A percentile compares a stretch with the other conserved stretches of the same genome.
phyloP scores from a whole-genome alignment of 2,113 vertebrate genomes.

The Ctenomys sociabilis region DNA sequence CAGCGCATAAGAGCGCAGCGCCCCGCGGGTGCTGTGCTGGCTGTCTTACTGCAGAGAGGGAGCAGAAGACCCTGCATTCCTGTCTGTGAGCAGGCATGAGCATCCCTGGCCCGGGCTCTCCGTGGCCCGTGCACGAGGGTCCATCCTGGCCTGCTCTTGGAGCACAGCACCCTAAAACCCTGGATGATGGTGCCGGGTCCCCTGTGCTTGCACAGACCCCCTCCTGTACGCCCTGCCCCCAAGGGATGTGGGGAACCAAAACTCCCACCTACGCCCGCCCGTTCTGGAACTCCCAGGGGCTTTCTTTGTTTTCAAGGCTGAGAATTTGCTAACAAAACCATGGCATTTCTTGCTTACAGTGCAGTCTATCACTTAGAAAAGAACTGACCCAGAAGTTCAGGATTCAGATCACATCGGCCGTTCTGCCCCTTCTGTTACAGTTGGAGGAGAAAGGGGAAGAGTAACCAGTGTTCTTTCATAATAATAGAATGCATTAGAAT shows the following conservation, averaged over 20 bases:
- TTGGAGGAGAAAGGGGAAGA: not conserved
- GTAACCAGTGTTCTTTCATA: not conserved
- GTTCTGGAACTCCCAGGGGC: not conserved
- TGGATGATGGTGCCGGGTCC: not conserved
- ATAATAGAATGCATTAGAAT: not conserved
- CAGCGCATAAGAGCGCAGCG: not conserved
- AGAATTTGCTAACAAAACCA: not conserved
- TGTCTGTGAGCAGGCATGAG: not conserved
- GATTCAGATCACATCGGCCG: not conserved
- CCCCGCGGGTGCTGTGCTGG: not conserved
- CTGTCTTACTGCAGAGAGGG: not conserved
- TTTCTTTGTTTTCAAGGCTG: not conserved
- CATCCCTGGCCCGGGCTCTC: accelerated
- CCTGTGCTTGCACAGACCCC: not conserved
- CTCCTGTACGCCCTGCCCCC: not conserved
- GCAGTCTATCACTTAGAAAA: not conserved
- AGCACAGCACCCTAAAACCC: not conserved
- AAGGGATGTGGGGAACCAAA: not conserved
- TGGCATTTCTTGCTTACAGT: not conserved
- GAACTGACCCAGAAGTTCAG: not conserved
- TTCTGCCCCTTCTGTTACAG: not conserved
- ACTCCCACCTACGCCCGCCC: not conserved
- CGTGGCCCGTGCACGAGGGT: not conserved
- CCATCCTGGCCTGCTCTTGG: not conserved
- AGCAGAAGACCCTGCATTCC: not conserved